Conservation (phyloP, 1,140 invertebrate species). For the Callitettix versicolor region DNA sequence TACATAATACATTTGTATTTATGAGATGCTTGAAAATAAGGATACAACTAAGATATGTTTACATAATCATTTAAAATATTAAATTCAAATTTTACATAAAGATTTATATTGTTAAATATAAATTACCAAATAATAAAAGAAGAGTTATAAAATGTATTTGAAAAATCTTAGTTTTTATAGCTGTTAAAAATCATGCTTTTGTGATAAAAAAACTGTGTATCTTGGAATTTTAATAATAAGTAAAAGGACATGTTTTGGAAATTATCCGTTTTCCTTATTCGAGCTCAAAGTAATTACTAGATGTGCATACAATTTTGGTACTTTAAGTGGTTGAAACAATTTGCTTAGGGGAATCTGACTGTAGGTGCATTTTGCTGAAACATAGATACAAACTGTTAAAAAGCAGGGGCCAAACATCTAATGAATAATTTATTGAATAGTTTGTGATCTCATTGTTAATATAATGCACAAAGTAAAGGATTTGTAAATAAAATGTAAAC, state of each 20-base stretch:
- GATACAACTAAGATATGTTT: neutral
- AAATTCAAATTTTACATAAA: neutral
- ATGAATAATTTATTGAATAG: neutral
- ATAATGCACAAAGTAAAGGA: slow-evolving; percentile 12
- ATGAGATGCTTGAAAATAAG: neutral
- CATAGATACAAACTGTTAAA: neutral
- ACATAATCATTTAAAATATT: neutral
- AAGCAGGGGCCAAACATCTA: slow-evolving; percentile 5
- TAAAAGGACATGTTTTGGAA: too few species aligned
- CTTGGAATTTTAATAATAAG: too few species aligned
- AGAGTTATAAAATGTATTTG: neutral
- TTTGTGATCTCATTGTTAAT: slow-evolving; percentile 13
- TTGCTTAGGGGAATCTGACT: neutral
- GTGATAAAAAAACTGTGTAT: too few species aligned
- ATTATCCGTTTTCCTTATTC: too few species aligned
- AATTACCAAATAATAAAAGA: neutral
- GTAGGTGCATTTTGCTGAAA: neutral
- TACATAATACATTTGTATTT: neutral
- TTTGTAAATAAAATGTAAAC: too few species aligned
- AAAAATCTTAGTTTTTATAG: too few species aligned
- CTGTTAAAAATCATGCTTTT: too few species aligned
- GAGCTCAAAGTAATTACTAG: too few species aligned
- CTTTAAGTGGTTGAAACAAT: too few species aligned
- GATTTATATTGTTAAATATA: neutral
- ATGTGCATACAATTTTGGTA: too few species aligned